A percentile compares a stretch with the other conserved stretches of the same genome.
Conservation (phyloP, 2,797 vertebrate genomes). For the Myotis vivesi region DNA sequence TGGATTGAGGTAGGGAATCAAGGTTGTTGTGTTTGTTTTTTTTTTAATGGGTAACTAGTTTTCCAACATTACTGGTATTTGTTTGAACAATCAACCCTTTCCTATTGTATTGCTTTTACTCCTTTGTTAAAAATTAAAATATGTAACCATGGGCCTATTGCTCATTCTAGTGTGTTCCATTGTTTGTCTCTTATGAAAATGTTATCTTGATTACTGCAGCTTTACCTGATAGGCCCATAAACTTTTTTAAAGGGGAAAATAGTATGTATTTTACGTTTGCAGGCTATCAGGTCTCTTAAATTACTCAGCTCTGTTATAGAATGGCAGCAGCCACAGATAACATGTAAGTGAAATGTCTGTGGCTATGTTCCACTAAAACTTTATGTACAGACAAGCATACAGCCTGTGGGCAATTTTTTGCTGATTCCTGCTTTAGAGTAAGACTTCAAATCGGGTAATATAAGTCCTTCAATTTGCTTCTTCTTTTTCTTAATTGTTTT, state of each 20-base stretch:
- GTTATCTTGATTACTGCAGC: background rate
- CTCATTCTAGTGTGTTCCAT: background rate
- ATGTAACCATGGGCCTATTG: background rate
- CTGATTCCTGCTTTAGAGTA: background rate
- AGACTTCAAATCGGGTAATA: background rate
- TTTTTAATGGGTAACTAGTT: background rate
- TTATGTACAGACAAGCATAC: background rate
- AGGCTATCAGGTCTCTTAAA: background rate
- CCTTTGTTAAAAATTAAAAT: slow-evolving; percentile 18
- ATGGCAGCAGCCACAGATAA: background rate
- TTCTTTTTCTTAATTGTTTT: background rate
- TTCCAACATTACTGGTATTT: background rate
- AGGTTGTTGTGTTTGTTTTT: background rate
- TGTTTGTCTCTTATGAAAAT: background rate
- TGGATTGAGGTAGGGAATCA: background rate
- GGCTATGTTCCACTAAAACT: background rate
- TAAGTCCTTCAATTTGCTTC: background rate
- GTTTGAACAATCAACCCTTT: background rate
- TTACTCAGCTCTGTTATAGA: background rate
- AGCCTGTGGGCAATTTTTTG: background rate
- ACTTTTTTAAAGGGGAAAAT: background rate
- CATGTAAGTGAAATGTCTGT: background rate
- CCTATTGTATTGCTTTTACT: background rate
- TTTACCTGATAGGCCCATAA: background rate
- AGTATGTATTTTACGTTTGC: background rate